Evolutionary conservation across 2,113 vertebrate species (phyloP).

Genomic region (Aegypius monachus): DNA sequence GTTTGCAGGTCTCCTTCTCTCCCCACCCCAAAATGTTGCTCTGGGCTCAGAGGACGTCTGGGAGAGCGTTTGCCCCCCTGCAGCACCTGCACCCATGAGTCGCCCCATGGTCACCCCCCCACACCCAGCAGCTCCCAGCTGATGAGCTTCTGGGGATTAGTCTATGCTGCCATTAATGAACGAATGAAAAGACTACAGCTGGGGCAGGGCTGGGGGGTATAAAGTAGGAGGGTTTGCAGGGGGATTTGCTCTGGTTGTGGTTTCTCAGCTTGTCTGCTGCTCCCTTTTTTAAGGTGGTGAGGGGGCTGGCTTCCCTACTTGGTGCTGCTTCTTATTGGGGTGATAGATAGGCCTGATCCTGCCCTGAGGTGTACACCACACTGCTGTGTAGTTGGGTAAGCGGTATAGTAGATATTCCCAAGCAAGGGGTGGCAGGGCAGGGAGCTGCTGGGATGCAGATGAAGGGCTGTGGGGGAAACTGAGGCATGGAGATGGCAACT

Average conservation of each 20-base stretch:
- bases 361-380: fast-evolving
- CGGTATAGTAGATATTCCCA: fast-evolving
- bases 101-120: neutral
- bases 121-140: neutral
- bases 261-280: fast-evolving
- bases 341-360: neutral
- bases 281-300: neutral
- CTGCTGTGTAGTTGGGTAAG: neutral
- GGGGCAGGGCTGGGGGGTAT: neutral
- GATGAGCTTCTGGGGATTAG: neutral
- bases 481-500: fast-evolving
- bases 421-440: neutral
- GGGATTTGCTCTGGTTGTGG: fast-evolving
- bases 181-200: neutral
- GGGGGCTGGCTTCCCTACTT: neutral
- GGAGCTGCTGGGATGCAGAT: neutral
- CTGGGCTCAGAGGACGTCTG: neutral
- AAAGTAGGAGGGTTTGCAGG: neutral
- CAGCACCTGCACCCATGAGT: neutral
- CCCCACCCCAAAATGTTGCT: fast-evolving
- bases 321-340: neutral
- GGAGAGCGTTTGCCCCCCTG: neutral
- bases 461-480: neutral
- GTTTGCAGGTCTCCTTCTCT: neutral
- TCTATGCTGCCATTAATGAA: neutral